These are phyloP conservation scores for Magallana gigas DNA, from an alignment of 1,140 invertebrate species.

Conservation along the genomic window DNA sequence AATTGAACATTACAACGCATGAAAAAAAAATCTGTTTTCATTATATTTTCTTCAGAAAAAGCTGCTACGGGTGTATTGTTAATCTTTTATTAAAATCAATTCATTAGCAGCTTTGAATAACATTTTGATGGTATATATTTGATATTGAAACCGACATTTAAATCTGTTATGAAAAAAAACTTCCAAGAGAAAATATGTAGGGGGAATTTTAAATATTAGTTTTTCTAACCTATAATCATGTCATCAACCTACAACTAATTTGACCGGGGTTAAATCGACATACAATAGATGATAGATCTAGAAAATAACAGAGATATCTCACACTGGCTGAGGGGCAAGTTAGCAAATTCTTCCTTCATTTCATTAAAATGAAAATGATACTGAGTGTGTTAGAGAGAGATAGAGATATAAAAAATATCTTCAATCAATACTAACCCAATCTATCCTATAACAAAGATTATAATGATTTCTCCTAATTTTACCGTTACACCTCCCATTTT, in stretches of 20 bases:
- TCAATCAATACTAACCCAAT: background rate
- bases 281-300: background rate
- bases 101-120: too few species aligned
- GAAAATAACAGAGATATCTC: background rate
- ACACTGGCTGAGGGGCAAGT: background rate
- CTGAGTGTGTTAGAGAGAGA: background rate
- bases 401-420: background rate
- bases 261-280: background rate
- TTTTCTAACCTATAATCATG: background rate
- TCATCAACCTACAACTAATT: background rate
- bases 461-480: background rate
- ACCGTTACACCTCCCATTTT: background rate
- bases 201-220: background rate
- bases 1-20: too few species aligned
- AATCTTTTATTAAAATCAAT: too few species aligned
- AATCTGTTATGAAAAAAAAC: background rate
- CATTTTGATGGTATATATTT: background rate
- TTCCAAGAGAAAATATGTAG: too few species aligned
- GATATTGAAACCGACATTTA: constrained; percentile 1
- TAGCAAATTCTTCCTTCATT: background rate
- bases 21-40: too few species aligned
- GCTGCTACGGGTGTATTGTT: too few species aligned
- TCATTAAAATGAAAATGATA: background rate
- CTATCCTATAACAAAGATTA: background rate
- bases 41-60: too few species aligned